A percentile compares a stretch with the other conserved stretches of the same genome.
These are phyloP conservation scores for Coenonympha glycerion DNA, from an alignment of 2,888 invertebrate species.

Conservation along the genomic window DNA sequence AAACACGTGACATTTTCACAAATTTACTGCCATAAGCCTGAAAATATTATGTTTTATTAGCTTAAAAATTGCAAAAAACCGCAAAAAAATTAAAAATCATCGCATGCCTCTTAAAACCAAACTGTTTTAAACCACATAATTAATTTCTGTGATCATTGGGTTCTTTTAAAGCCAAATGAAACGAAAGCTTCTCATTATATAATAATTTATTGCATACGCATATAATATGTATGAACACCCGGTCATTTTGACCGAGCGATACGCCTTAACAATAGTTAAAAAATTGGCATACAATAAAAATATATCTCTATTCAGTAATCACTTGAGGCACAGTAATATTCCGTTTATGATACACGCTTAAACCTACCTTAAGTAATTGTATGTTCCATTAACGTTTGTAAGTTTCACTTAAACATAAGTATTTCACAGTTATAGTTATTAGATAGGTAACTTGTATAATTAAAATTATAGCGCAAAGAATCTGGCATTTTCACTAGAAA, in stretches of 20 bases:
- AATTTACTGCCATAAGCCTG: too few species aligned
- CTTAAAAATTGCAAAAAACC: too few species aligned
- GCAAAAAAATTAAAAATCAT: too few species aligned
- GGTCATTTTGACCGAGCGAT: constrained; percentile 5
- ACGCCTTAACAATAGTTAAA: constrained; percentile 31
- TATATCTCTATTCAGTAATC: constrained; percentile 36
- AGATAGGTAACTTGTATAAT: constrained; percentile 5
- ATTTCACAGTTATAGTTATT: constrained; percentile 4
- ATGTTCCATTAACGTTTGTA: constrained; percentile 19
- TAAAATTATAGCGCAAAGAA: not conserved
- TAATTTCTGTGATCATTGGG: too few species aligned
- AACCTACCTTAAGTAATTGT: constrained; percentile 25
- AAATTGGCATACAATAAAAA: constrained; percentile 39
- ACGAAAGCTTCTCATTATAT: too few species aligned
- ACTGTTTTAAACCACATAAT: too few species aligned
- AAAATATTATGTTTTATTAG: too few species aligned
- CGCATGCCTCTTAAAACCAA: too few species aligned
- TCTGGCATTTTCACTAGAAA: not conserved
- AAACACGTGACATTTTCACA: too few species aligned
- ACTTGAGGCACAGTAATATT: constrained; percentile 36
- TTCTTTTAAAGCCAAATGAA: too few species aligned
- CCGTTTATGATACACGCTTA: constrained; percentile 28
- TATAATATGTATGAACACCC: constrained; percentile 27
- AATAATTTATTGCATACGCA: constrained; percentile 33
- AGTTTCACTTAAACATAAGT: constrained; percentile 11